Base-by-base conservation (phyloP, 2,797 vertebrate species). In the Hozukius guyotensis region DNA sequence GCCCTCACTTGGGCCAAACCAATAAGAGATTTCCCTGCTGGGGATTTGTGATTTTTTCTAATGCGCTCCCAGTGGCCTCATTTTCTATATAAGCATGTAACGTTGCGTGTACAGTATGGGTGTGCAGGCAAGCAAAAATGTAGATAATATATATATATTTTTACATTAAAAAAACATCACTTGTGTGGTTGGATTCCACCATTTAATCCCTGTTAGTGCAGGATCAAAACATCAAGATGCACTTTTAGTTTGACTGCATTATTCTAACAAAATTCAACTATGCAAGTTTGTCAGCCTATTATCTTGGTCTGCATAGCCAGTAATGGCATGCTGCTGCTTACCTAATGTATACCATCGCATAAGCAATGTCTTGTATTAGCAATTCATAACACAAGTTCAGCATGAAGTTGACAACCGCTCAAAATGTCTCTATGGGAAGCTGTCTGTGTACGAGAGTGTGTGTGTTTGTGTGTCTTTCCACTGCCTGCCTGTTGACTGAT, bases 401-500 rank as follows among this genome's bases (percentile, higher is more conserved):
- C 46, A 57, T 80, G 55, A 70, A 78, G 78, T 72, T 77, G 81
- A 82, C 66, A 84, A 46, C 68, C 1, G 27, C 71, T 81, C 66
- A 78, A 20, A 76, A 66, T 16, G 64, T 80, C 77, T 91, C 75
- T 16, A 68, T 75, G 77, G 66, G 52, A 66, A 72, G 63, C 29
- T 42, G 22, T 53, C 0, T 32, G 29, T 31, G 61, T 36, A 36
- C 36, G 27, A 2, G 42, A 8, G 36, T 0, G 25, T 22, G 36
- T 27, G 62, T 42, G 66, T 56, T 53, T 34, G 27, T 42, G 38
- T 82, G 69, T 32, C 5, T 62, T 52, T 57, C 29, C 27, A 72
- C 14, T 24, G 36, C 34, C 57, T 85, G 70, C n/a, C 29, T 66
- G 71, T 76, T 87, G 75, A 85, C 67, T 84, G 85, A 86, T 82